Conservation (phyloP, 1,140 invertebrate genomes). For the Polypedilum vanderplanki region DNA sequence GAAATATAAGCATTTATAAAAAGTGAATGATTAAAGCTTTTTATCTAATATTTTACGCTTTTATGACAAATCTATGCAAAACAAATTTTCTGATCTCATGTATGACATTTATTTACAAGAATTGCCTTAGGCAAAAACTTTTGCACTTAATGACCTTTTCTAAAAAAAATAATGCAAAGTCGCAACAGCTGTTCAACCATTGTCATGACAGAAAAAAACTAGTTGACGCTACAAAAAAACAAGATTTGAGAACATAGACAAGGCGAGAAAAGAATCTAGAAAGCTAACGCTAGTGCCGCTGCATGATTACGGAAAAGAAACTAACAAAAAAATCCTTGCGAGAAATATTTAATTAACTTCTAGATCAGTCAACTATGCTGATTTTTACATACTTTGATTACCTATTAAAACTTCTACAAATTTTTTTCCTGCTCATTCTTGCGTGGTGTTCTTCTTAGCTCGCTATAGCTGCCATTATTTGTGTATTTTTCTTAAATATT, state of each 20-base stretch:
- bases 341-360: background rate
- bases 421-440: background rate
- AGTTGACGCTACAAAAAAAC: background rate
- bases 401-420: background rate
- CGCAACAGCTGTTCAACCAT: background rate
- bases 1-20: background rate
- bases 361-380: background rate
- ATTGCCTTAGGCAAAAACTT: background rate
- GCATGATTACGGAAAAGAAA: background rate
- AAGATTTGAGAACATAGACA: background rate
- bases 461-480: background rate
- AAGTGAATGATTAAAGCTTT: too few species aligned
- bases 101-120: background rate
- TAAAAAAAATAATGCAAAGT: background rate
- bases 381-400: background rate
- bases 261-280: background rate
- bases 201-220: background rate
- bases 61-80: background rate
- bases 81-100: background rate
- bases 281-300: background rate
- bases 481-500: too few species aligned
- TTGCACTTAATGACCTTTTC: background rate
- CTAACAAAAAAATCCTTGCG: constrained; percentile 12
- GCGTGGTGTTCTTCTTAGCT: background rate
- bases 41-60: background rate